Percentiles rank a stretch among this genome's conserved stretches.
Conservation (phyloP, 2,888 invertebrate genomes). For the Leucophora obtusa region DNA sequence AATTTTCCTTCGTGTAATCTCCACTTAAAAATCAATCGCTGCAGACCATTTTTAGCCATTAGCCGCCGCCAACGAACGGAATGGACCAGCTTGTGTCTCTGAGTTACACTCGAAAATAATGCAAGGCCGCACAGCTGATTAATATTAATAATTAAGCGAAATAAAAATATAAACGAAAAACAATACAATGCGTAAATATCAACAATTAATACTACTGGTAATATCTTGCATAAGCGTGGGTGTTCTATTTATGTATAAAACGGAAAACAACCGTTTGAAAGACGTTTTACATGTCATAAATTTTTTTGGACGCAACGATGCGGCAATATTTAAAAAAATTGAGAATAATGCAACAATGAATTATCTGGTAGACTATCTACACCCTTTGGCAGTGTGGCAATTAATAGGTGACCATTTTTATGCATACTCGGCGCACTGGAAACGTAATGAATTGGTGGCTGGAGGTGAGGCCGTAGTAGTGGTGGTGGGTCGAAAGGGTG, state of each 20-base stretch:
- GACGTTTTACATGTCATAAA: constrained; percentile 92
- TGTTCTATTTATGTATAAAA: constrained; percentile 88
- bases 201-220: constrained; percentile 86
- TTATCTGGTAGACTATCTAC: constrained; percentile 72
- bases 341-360: constrained; percentile 71
- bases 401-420: constrained; percentile 80
- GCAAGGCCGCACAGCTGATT: not conserved
- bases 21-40: too few species aligned
- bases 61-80: too few species aligned
- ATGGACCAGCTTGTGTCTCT: too few species aligned
- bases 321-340: constrained; percentile 72
- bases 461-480: constrained; percentile 79
- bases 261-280: constrained; percentile 90
- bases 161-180: not conserved
- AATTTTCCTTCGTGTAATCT: too few species aligned
- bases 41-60: too few species aligned
- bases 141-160: not conserved
- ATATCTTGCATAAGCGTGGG: constrained; percentile 86
- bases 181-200: constrained; percentile 87
- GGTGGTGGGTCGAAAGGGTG: constrained; percentile 82
- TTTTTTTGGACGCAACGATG: constrained; percentile 84
- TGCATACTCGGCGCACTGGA: constrained; percentile 82
- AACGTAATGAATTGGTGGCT: constrained; percentile 76
- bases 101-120: not conserved
- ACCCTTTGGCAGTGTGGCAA: constrained; percentile 83